Percentiles rank a stretch among this genome's conserved stretches.
phyloP scores from a whole-genome alignment of 2,113 vertebrate species.

The Carlito syrichta region DNA sequence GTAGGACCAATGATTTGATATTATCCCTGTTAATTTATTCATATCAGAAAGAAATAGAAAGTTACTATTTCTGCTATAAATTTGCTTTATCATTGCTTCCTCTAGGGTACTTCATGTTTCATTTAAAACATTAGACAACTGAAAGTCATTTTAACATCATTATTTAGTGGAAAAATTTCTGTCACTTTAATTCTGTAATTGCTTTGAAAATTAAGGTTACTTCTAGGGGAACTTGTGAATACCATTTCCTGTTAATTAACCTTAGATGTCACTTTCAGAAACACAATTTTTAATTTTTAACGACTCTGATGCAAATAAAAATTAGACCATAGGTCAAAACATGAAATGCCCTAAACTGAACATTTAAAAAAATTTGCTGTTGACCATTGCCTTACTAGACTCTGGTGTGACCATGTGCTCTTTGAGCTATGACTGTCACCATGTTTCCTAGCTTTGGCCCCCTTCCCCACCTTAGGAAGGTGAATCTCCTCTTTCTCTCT shows the following conservation, averaged over 20 bases:
- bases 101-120: background rate
- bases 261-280: background rate
- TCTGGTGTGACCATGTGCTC: too few species aligned
- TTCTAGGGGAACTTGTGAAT: background rate
- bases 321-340: background rate
- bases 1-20: background rate
- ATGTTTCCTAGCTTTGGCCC: too few species aligned
- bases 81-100: background rate
- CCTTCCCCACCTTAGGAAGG: too few species aligned
- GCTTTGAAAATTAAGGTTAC: constrained; percentile 27
- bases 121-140: background rate
- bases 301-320: background rate
- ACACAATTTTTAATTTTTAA: background rate
- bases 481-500: too few species aligned
- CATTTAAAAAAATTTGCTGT: background rate
- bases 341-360: background rate
- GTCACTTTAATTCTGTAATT: background rate
- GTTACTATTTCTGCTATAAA: background rate
- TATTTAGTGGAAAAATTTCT: background rate
- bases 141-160: background rate
- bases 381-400: too few species aligned
- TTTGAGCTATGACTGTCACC: too few species aligned
- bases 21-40: background rate
- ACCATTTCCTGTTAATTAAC: background rate
- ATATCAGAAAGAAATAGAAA: background rate